Conservation (phyloP, 2,113 vertebrate genomes). For the Tursiops truncatus region DNA sequence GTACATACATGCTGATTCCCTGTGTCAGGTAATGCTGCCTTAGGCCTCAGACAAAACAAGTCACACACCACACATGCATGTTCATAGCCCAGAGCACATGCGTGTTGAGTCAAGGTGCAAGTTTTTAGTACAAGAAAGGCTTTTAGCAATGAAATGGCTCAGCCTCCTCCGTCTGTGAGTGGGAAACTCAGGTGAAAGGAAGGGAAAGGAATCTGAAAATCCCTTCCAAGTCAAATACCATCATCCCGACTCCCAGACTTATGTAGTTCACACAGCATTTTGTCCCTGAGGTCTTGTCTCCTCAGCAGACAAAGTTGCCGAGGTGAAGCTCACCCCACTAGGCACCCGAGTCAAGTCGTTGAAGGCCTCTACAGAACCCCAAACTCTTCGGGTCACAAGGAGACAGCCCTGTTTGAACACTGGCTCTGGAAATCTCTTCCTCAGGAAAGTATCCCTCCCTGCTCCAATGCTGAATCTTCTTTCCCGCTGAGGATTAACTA, state of each 20-base stretch:
- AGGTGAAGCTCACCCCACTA: neutral
- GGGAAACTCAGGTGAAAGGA: neutral
- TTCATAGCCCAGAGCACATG: neutral
- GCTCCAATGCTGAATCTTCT: neutral
- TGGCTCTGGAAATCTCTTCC: neutral
- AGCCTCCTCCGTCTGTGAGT: neutral
- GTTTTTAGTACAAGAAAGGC: neutral
- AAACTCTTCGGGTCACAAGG: neutral
- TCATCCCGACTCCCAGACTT: neutral
- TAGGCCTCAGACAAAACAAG: neutral
- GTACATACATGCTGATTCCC: neutral
- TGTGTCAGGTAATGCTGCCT: neutral
- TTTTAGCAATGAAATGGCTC: neutral
- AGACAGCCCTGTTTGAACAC: neutral
- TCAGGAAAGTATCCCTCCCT: neutral
- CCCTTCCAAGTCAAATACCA: neutral
- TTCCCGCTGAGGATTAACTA: constrained; percentile 43
- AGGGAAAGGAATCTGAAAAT: neutral
- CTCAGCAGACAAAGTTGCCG: neutral
- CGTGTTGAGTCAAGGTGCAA: neutral
- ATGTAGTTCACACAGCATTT: neutral
- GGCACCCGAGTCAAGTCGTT: neutral
- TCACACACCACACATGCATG: neutral
- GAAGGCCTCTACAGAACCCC: neutral
- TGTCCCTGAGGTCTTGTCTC: neutral